Conservation (phyloP, 1,140 invertebrate genomes). For the Bombus terrestris region DNA sequence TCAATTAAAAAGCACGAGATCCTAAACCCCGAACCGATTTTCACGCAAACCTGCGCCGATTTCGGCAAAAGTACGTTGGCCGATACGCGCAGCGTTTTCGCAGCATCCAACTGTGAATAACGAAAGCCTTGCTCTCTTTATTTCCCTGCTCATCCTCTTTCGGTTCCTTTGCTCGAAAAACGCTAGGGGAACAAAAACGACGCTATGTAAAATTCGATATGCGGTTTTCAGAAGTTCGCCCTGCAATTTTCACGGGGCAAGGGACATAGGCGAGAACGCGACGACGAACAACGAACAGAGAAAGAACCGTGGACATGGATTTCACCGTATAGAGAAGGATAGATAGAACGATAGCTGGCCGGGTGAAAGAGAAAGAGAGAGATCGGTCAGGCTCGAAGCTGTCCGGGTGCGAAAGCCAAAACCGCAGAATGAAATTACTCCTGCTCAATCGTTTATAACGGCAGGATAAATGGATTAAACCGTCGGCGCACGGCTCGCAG, state of each 20-base stretch:
- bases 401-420: conserved; percentile 74
- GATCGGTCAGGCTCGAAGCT: conserved; percentile 24
- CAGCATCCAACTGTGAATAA: conserved; percentile 13
- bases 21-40: no score
- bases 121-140: not conserved
- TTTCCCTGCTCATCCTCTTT: not conserved
- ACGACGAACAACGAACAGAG: not conserved
- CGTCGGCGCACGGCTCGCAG: conserved; percentile 72
- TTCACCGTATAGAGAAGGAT: not conserved
- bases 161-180: conserved; percentile 16
- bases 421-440: conserved; percentile 79
- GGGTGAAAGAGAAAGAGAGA: not conserved
- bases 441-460: conserved; percentile 77
- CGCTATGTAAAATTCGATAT: conserved; percentile 70
- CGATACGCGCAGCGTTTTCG: not conserved
- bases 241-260: conserved; percentile 58
- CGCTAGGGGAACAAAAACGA: not conserved
- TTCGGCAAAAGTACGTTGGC: no score
- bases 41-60: no score
- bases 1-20: no score
- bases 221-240: conserved; percentile 68
- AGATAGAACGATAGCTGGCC: not conserved
- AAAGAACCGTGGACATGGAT: not conserved
- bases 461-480: conserved; percentile 77
- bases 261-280: conserved; percentile 53